Base-by-base conservation (phyloP, 2,113 vertebrate genomes). In the Tichodroma muraria region DNA sequence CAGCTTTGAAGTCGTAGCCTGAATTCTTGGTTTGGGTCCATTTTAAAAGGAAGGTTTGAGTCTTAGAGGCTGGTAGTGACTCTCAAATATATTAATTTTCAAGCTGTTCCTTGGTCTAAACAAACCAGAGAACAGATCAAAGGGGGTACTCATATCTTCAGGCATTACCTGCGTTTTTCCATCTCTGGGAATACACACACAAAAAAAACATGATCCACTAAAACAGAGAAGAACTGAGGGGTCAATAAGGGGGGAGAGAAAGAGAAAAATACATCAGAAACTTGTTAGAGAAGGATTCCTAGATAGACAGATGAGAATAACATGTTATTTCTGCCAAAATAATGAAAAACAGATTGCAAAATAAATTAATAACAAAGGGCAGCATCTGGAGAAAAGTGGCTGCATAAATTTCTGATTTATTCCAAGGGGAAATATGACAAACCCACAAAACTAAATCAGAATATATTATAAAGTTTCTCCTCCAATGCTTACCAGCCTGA, bases 261-360 rank as follows among this genome's bases (percentile, higher is more conserved):
- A 88, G 53, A 79, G 68, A 77, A 88, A 89, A 92, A 89, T 35
- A 8, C 61, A 82, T 79, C 35, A 85, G 54, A 90, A 40, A 50
- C 50, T 95, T 88, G 23, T 78, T 93, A 64, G 37, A 56, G 72
- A 88, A 93, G 30, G n/a, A 52, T 78, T 89, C 37, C 80, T 85
- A 94, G 95, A 78, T 4, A 86, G 80, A 65, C 35, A 80, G 66
- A 81, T 75, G 79, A 95, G 42, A 91, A 37, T 49, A 93, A 42
- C 1, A 1, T 45, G 31, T 57, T 90, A 38, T 71, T 33, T 81
- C 64, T 92, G 92, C 76, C 83, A 93, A 94, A 94, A 85, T 65
- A 81, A 81, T 76, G 56, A 89, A 94, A 92, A 95, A 35, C 88
- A 93, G 63, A 93, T 84, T 88, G 82, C 69, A 90, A 94, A 96